Evolutionary conservation across 2,113 vertebrate species (phyloP), one percentile per base, ranked within the genome.

Genomic region (Psittacula cyanocephala): DNA sequence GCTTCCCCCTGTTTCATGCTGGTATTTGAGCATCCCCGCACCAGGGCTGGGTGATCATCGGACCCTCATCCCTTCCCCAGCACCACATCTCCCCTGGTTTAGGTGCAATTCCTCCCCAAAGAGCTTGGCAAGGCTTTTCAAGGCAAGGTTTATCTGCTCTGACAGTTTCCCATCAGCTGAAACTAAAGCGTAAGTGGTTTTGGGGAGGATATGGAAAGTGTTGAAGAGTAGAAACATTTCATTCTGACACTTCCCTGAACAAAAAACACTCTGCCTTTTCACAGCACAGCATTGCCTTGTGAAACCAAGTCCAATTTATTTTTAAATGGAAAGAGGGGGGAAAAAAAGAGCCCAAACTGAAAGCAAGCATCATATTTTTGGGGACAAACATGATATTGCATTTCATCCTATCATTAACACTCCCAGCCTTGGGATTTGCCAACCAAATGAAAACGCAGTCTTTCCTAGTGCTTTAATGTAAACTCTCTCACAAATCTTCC

Each of bases 191-290:
- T 76, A 91, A 97, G 88, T 64, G 81, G 87, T 85, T 97, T 86
- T 70, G 43, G 80, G 92, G 86, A 92, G 47, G 89, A 87, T 92
- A 84, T 35, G 79, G 83, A 10, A 95, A 91, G 89, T 14, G 91
- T 74, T 86, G 91, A 95, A 92, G 86, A 95, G 86, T 24, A 84
- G 93, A 97, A 95, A 95, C 74, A 84, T 93, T 95, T 96, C 89
- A 95, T 88, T 89, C 81, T 89, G 93, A 81, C 93, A 93, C 94
- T 84, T 93, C 2, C 50, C 91, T 13, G 84, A 96, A 92, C 83
- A 95, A 95, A 92, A 91, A 86, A 65, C 15, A 1, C 89, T 95
- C 92, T 95, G 92, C 92, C 92, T 95, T 96, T 92, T 84, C 84
- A 43, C 69, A 13, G 84, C 17, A 3, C 33, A 62, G 8, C 1